Conservation (phyloP, 2,797 vertebrate genomes). For the Muscicapa comitata region DNA sequence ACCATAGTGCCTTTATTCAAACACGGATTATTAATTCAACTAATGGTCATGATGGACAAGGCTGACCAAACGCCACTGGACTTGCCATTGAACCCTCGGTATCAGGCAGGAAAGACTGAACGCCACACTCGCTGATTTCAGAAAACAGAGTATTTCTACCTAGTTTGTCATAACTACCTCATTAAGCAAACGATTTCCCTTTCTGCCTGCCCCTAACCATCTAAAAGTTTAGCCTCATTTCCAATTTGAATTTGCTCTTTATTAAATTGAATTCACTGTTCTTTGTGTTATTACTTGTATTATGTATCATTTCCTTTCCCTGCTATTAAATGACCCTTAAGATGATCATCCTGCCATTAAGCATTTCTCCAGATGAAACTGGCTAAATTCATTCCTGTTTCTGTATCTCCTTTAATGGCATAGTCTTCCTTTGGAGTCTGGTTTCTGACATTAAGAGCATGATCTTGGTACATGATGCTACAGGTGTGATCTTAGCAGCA, state of each 20-base stretch:
- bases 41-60: neutral
- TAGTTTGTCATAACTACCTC: conserved; percentile 12
- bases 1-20: neutral
- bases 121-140: neutral
- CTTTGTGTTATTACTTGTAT: conserved; percentile 15
- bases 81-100: neutral
- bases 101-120: neutral
- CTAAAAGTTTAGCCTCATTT: conserved; percentile 41
- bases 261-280: conserved; percentile 43
- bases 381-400: neutral
- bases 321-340: conserved; percentile 32
- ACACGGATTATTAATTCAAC: neutral
- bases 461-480: neutral
- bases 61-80: neutral
- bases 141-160: neutral
- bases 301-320: conserved; percentile 48
- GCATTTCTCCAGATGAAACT: neutral
- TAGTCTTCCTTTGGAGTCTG: neutral
- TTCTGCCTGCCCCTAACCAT: neutral
- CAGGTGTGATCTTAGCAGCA: neutral
- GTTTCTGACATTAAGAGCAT: neutral
- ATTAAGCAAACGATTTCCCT: conserved; percentile 25
- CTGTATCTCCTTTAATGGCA: neutral
- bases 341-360: conserved; percentile 27
- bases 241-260: conserved; percentile 50